phyloP scores from a whole-genome alignment of 2,888 invertebrate genomes.

The Pseudococcus longispinus region DNA sequence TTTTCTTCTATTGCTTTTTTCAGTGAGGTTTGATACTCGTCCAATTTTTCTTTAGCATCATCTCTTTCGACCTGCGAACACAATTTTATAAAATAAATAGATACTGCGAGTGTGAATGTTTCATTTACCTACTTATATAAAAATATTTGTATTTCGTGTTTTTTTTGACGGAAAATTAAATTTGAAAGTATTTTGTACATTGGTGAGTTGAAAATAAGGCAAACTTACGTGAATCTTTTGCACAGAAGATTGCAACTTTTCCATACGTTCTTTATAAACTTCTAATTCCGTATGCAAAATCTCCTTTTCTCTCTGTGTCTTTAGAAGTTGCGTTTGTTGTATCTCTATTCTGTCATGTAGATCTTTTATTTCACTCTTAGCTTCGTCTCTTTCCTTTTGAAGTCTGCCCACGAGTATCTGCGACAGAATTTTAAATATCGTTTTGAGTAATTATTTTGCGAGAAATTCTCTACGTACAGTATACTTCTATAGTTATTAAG shows the following conservation, averaged over 20 bases:
- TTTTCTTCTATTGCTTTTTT: slow-evolving; percentile 88
- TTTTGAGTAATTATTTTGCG: neutral
- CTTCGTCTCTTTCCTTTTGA: slow-evolving; percentile 86
- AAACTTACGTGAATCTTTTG: slow-evolving; percentile 78
- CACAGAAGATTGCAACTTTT: slow-evolving; percentile 82
- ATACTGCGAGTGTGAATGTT: too few relatives aligned
- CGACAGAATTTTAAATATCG: slow-evolving; percentile 57
- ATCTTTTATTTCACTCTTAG: slow-evolving; percentile 81
- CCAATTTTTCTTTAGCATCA: slow-evolving; percentile 88
- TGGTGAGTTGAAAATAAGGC: neutral
- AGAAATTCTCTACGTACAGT: neutral
- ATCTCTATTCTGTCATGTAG: slow-evolving; percentile 83
- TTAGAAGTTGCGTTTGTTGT: slow-evolving; percentile 79
- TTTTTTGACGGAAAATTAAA: neutral
- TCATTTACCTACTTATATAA: too few relatives aligned
- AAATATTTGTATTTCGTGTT: too few relatives aligned
- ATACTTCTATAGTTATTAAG: neutral
- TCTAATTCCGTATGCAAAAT: slow-evolving; percentile 85
- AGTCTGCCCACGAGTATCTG: slow-evolving; percentile 78
- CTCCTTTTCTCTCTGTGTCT: slow-evolving; percentile 84
- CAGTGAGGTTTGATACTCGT: slow-evolving; percentile 82
- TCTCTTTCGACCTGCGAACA: slow-evolving; percentile 78
- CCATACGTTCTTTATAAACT: slow-evolving; percentile 85
- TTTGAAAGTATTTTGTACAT: neutral
- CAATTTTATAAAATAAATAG: neutral